These are phyloP conservation scores for Arnoldichthys spilopterus DNA, from an alignment of 2,797 vertebrate genomes.

Conservation along the genomic window DNA sequence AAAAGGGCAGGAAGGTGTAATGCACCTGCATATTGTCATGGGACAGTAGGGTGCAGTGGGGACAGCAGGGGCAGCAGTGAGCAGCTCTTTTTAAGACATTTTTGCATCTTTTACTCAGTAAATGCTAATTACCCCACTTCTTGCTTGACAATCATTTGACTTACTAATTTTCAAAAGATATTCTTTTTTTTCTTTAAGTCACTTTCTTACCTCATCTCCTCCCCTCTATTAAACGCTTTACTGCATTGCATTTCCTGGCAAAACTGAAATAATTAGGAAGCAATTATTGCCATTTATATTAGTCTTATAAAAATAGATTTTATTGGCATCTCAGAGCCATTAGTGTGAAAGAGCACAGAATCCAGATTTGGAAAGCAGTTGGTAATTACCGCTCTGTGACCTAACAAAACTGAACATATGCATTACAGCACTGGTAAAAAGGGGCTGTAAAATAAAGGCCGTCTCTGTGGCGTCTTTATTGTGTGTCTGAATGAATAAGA, in stretches of 20 bases:
- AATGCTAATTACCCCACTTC: too few relatives aligned
- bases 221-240: slow-evolving; percentile 55
- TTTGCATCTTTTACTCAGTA: too few relatives aligned
- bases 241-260: slow-evolving; percentile 65
- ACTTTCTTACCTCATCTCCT: background rate
- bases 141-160: too few relatives aligned
- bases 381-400: slow-evolving; percentile 44
- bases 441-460: background rate
- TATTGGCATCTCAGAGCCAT: slow-evolving; percentile 61
- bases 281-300: slow-evolving; percentile 66
- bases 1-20: too few relatives aligned
- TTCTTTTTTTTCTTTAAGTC: background rate
- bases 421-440: background rate
- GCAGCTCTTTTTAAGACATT: too few relatives aligned
- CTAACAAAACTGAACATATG: slow-evolving; percentile 2
- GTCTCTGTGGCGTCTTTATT: background rate
- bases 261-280: slow-evolving; percentile 66
- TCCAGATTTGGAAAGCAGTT: slow-evolving; percentile 23
- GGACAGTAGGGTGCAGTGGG: too few relatives aligned
- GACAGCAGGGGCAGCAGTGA: too few relatives aligned
- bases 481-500: background rate
- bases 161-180: too few relatives aligned
- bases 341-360: slow-evolving; percentile 19
- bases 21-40: too few relatives aligned
- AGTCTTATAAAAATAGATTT: slow-evolving; percentile 68